phyloP scores from a whole-genome alignment of 2,888 invertebrate genomes.

The Acronicta psi region DNA sequence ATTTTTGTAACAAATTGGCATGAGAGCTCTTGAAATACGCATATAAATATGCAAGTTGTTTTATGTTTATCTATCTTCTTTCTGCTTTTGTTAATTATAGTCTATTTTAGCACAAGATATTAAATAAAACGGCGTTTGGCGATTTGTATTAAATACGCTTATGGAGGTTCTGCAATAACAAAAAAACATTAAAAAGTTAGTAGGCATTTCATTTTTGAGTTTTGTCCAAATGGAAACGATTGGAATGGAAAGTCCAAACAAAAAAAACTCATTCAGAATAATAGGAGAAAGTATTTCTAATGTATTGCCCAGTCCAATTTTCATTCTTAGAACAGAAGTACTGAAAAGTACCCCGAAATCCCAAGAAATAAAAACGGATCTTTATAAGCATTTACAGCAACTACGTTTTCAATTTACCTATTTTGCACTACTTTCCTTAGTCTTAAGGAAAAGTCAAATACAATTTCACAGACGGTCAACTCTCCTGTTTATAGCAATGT shows the following conservation, averaged over 20 bases:
- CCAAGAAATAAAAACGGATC: constrained; percentile 47
- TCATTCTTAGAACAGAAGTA: constrained; percentile 19
- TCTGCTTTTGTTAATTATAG: constrained; percentile 5
- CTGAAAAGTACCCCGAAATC: constrained; percentile 31
- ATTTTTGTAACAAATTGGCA: constrained; percentile 46
- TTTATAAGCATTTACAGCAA: constrained; percentile 43
- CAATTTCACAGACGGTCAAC: constrained; percentile 60
- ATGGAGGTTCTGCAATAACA: not conserved
- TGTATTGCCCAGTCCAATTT: constrained; percentile 38
- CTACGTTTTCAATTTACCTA: constrained; percentile 57
- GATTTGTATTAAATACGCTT: constrained; percentile 11
- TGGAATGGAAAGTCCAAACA: too few relatives aligned
- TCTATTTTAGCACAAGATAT: constrained; percentile 5
- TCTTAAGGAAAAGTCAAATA: constrained; percentile 60
- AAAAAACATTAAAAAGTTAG: too few relatives aligned
- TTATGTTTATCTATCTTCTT: not conserved
- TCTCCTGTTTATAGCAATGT: constrained; percentile 51
- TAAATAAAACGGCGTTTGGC: not conserved
- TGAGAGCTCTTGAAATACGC: constrained; percentile 33
- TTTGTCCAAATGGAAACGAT: too few relatives aligned
- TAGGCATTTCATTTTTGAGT: too few relatives aligned
- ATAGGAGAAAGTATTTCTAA: constrained; percentile 19
- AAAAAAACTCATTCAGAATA: too few relatives aligned
- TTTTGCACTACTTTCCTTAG: constrained; percentile 57
- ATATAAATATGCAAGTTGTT: constrained; percentile 26